phyloP scores from a whole-genome alignment of 2,888 invertebrate genomes.

The Cryptus armator region DNA sequence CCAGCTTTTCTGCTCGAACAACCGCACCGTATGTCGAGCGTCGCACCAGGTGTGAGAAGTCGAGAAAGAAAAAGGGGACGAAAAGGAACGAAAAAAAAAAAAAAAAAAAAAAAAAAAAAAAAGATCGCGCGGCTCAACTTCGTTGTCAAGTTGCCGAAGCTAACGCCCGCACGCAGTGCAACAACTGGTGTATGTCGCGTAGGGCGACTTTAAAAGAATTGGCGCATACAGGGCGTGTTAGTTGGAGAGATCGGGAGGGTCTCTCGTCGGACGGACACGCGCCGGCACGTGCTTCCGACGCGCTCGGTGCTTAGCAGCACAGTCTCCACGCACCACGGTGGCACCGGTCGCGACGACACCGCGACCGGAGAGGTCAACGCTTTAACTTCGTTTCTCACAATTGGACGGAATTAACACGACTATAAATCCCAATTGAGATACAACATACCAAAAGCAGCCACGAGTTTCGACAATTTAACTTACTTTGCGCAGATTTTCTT shows the following conservation, averaged over 20 bases:
- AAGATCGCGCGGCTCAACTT: neutral
- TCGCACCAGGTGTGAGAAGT: slow-evolving; percentile 2
- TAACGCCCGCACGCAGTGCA: slow-evolving; percentile 46
- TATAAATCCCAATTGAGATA: slow-evolving; percentile 82
- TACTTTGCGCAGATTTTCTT: neutral
- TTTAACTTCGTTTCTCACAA: slow-evolving; percentile 82
- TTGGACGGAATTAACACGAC: slow-evolving; percentile 80
- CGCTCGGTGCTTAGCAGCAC: neutral
- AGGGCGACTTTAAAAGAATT: slow-evolving; percentile 46
- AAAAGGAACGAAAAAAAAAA: neutral
- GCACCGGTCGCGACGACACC: slow-evolving; percentile 31
- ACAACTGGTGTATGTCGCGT: slow-evolving; percentile 53
- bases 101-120: neutral
- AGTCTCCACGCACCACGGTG: neutral
- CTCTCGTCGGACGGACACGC: slow-evolving; percentile 39
- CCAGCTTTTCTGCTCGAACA: neutral
- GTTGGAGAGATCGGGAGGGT: slow-evolving; percentile 11
- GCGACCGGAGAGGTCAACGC: slow-evolving; percentile 80
- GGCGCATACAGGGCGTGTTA: slow-evolving; percentile 36
- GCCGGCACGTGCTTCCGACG: slow-evolving; percentile 75
- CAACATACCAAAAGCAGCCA: slow-evolving; percentile 44
- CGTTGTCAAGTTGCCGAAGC: neutral
- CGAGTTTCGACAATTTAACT: neutral
- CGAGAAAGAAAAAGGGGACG: neutral
- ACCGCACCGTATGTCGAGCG: slow-evolving; percentile 7